These are phyloP conservation scores for Dendrolimus pini DNA, from an alignment of 2,888 invertebrate genomes.

Conservation along the genomic window DNA sequence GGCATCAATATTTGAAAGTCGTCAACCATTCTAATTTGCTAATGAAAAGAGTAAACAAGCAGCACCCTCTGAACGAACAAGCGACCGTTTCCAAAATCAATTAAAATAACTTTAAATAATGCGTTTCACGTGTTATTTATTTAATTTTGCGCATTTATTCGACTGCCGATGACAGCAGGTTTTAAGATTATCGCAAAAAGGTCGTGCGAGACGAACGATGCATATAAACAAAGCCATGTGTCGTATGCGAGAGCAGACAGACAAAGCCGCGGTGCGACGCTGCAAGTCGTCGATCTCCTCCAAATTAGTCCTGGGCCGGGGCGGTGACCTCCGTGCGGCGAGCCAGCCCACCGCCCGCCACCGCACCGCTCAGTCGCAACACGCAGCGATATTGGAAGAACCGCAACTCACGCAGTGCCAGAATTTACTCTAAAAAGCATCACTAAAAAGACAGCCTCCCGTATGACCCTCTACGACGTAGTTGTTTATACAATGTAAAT, in stretches of 20 bases:
- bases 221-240: constrained; percentile 47
- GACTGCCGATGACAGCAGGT: constrained; percentile 18
- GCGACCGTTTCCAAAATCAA: not conserved
- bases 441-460: too few relatives aligned
- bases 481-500: too few relatives aligned
- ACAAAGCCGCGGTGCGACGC: constrained; percentile 61
- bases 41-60: not conserved
- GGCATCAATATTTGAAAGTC: constrained; percentile 40
- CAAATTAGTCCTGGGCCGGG: constrained; percentile 74
- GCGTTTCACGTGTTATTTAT: constrained; percentile 2
- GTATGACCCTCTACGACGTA: too few relatives aligned
- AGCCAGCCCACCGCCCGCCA: constrained; percentile 35
- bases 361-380: constrained; percentile 7
- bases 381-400: not conserved
- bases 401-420: not conserved
- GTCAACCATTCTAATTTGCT: constrained; percentile 31
- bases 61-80: not conserved
- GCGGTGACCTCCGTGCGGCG: constrained; percentile 59
- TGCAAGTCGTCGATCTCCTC: constrained; percentile 72
- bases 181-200: constrained; percentile 32
- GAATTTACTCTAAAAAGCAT: too few relatives aligned
- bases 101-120: constrained; percentile 2
- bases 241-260: constrained; percentile 38
- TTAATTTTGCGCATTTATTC: constrained; percentile 14
- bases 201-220: constrained; percentile 18